phyloP scores from a whole-genome alignment of 2,888 invertebrate species.

The Eupsilia transversa region DNA sequence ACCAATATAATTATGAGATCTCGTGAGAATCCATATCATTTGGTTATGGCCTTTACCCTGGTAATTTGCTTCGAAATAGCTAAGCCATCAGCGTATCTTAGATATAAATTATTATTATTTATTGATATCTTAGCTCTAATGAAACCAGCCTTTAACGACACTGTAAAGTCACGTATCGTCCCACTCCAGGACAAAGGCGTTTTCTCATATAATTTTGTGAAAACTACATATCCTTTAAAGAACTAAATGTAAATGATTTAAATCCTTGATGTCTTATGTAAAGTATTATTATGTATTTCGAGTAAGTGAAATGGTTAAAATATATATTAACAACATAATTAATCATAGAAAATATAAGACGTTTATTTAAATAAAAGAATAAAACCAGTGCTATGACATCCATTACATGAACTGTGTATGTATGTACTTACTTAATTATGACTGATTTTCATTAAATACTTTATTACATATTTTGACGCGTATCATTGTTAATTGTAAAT shows the following conservation, averaged over 20 bases:
- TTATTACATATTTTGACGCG: conserved; percentile 48
- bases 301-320: conserved; percentile 24
- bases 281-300: conserved; percentile 39
- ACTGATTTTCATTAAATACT: conserved; percentile 70
- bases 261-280: conserved; percentile 25
- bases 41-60: background rate
- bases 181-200: background rate
- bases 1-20: background rate
- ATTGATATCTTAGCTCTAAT: conserved; percentile 35
- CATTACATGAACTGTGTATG: conserved; percentile 50
- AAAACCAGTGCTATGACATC: conserved; percentile 51
- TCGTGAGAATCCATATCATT: conserved; percentile 3
- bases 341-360: conserved; percentile 39
- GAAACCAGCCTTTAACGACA: conserved; percentile 2
- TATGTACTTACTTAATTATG: conserved; percentile 70
- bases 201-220: conserved; percentile 45
- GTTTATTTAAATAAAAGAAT: conserved; percentile 35
- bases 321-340: conserved; percentile 30
- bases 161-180: conserved; percentile 7
- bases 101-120: conserved; percentile 30
- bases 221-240: conserved; percentile 58
- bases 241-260: conserved; percentile 32
- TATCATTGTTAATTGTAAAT: conserved; percentile 45
- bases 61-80: background rate
- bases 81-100: conserved; percentile 19